These are phyloP conservation scores for Halcyon malimbica DNA, from an alignment of 2,113 vertebrate genomes.

Conservation along the genomic window DNA sequence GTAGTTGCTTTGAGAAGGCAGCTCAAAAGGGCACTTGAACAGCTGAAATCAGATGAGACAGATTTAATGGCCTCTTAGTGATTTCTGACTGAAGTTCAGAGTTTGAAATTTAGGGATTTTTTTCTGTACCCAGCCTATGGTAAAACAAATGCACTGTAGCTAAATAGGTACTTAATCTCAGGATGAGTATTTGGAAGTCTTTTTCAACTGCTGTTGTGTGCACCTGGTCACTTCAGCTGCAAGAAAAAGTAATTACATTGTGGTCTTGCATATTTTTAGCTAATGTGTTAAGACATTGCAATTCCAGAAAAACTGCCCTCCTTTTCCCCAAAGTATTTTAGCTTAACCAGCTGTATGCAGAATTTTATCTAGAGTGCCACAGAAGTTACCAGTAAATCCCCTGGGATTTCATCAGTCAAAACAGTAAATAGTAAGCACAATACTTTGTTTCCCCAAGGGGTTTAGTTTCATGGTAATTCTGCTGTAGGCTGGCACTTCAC, in stretches of 20 bases:
- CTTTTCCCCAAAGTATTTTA: neutral
- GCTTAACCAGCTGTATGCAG: constrained; percentile 1
- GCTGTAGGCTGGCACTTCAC: neutral
- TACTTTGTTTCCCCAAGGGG: neutral
- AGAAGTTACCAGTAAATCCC: neutral
- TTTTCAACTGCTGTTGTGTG: neutral
- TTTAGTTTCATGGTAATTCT: neutral
- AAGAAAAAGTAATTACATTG: neutral
- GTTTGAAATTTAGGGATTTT: constrained; percentile 11
- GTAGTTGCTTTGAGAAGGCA: constrained; percentile 56
- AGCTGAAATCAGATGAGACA: constrained; percentile 59
- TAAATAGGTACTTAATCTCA: neutral
- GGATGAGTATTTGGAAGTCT: neutral
- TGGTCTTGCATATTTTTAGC: neutral
- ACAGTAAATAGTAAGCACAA: neutral
- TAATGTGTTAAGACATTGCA: constrained; percentile 18
- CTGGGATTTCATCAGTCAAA: neutral
- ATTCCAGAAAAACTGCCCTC: constrained; percentile 8
- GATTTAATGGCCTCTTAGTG: constrained; percentile 43
- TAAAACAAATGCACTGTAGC: neutral
- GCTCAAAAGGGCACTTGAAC: constrained; percentile 58
- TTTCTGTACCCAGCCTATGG: neutral
- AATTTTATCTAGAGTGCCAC: neutral
- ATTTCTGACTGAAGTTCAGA: constrained; percentile 53
- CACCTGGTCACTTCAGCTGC: neutral